These are phyloP conservation scores for Chlorops oryzae DNA, from an alignment of 1,140 invertebrate species.

Conservation along the genomic window DNA sequence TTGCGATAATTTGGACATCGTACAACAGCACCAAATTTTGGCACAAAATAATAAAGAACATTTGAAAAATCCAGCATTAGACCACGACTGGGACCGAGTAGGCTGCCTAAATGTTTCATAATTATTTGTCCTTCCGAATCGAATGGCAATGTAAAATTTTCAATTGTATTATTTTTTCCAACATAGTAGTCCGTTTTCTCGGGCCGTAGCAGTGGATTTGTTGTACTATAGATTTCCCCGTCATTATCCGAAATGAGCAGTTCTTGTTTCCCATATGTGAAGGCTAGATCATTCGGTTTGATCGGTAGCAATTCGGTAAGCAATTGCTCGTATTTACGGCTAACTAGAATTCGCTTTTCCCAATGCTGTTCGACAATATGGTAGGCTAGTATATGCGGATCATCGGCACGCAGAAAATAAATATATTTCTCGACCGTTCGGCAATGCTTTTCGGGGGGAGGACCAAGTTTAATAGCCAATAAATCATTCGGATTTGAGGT, in stretches of 20 bases:
- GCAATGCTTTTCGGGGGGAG: conserved; percentile 23
- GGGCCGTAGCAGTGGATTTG: conserved; percentile 13
- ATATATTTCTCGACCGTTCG: conserved; percentile 37
- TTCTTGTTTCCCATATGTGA: conserved; percentile 28
- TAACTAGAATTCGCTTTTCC: conserved; percentile 18
- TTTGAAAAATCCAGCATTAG: conserved; percentile 32
- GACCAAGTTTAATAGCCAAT: conserved; percentile 32
- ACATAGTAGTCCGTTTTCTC: no score
- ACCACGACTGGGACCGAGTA: conserved; percentile 31
- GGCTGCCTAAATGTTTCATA: no score
- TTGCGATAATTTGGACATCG: conserved; percentile 25
- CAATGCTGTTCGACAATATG: conserved; percentile 43
- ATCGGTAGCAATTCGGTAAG: conserved; percentile 32
- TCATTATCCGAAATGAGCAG: conserved; percentile 30
- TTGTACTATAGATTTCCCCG: conserved; percentile 30
- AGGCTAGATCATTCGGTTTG: conserved; percentile 26
- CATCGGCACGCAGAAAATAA: conserved; percentile 26
- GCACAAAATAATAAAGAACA: conserved; percentile 34
- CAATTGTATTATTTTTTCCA: no score
- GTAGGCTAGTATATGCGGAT: conserved; percentile 30
- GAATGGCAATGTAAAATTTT: no score
- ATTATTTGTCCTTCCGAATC: no score
- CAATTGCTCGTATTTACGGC: conserved; percentile 28
- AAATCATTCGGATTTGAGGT: conserved; percentile 13
- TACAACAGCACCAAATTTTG: conserved; percentile 39